phyloP scores from a whole-genome alignment of 2,113 vertebrate genomes.

The Coptodon bakossiorum region DNA sequence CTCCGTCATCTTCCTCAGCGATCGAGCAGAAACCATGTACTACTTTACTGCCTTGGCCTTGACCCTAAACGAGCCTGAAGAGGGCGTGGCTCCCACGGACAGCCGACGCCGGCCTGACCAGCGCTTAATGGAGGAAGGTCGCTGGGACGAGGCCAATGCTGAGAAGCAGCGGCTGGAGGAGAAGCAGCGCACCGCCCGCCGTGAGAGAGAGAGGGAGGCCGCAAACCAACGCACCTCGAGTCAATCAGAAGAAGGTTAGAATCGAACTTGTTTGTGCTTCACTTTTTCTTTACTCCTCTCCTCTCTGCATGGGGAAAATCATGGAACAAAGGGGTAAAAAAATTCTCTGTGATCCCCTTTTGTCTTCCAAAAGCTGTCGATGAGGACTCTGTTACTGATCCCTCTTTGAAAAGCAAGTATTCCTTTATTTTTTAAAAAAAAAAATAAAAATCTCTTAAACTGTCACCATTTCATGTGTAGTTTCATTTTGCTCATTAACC shows the following conservation, averaged over 20 bases:
- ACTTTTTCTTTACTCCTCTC: background rate
- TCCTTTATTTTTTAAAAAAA: background rate
- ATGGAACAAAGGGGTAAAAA: constrained; percentile 23
- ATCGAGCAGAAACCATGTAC: constrained; percentile 93
- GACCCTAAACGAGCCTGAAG: constrained; percentile 85
- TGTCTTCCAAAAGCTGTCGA: constrained; percentile 69
- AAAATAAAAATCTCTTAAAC: background rate
- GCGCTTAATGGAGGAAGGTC: constrained; percentile 91
- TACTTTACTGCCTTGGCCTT: constrained; percentile 90
- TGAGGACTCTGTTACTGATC: constrained; percentile 71
- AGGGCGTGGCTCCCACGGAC: constrained; percentile 83
- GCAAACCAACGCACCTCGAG: constrained; percentile 64
- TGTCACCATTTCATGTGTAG: background rate
- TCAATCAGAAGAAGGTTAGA: constrained; percentile 76
- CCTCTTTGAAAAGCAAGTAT: constrained; percentile 75
- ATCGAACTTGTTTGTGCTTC: background rate
- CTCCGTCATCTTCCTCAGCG: constrained; percentile 53
- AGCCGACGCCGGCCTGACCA: constrained; percentile 90
- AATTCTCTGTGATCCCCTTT: constrained; percentile 33
- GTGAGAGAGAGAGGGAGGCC: constrained; percentile 84
- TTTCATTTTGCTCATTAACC: background rate
- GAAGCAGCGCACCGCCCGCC: constrained; percentile 83
- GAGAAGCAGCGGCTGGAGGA: constrained; percentile 96
- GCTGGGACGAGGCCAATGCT: constrained; percentile 92
- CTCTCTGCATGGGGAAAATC: constrained; percentile 3